phyloP scores from a whole-genome alignment of 2,888 invertebrate genomes.

The Ceramica pisi region DNA sequence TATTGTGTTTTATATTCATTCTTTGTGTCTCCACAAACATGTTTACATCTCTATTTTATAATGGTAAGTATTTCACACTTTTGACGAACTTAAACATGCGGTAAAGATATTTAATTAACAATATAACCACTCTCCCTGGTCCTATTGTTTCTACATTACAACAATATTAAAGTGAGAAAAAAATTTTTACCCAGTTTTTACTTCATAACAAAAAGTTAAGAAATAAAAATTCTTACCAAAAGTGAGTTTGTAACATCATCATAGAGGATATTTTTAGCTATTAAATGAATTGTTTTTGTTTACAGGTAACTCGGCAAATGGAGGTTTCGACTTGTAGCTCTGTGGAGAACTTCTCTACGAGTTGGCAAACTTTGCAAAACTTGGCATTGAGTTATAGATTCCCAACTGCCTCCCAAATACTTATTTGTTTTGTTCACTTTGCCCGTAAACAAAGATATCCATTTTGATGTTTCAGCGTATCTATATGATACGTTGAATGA shows the following conservation, averaged over 20 bases:
- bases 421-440: constrained; percentile 88
- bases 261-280: constrained; percentile 57
- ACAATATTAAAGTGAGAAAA: constrained; percentile 39
- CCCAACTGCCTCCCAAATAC: constrained; percentile 87
- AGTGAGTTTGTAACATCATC: constrained; percentile 48
- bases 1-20: neutral
- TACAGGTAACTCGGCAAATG: constrained; percentile 86
- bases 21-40: neutral
- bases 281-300: constrained; percentile 81
- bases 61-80: neutral
- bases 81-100: constrained; percentile 8
- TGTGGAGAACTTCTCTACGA: constrained; percentile 83
- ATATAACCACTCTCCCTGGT: constrained; percentile 32
- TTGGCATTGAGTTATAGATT: constrained; percentile 91
- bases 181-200: constrained; percentile 25
- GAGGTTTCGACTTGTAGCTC: constrained; percentile 80
- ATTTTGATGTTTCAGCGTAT: constrained; percentile 74
- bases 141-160: constrained; percentile 47
- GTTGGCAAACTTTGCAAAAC: constrained; percentile 85
- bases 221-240: constrained; percentile 37
- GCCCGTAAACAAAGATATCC: constrained; percentile 86
- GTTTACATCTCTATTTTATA: neutral
- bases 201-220: constrained; percentile 45
- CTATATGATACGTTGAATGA: constrained; percentile 32
- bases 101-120: constrained; percentile 37